These are phyloP conservation scores for Lepidurus couesii DNA, from an alignment of 1,140 invertebrate genomes.

Conservation along the genomic window DNA sequence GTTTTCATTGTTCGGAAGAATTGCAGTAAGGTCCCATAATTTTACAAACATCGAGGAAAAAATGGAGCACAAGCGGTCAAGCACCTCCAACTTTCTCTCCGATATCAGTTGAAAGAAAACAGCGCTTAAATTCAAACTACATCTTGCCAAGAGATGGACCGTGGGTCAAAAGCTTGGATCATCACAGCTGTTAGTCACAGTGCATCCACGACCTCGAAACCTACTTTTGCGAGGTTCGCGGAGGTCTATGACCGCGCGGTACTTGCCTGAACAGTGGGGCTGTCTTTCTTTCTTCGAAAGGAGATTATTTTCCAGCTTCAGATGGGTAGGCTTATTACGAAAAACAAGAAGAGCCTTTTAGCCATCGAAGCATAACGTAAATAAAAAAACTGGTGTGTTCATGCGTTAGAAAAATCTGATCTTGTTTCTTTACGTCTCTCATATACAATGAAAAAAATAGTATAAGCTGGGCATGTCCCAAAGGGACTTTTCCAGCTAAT, in stretches of 20 bases:
- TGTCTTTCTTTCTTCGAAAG: neutral
- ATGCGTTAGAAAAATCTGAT: neutral
- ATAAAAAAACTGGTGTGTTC: neutral
- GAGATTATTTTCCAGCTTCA: neutral
- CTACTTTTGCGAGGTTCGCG: neutral
- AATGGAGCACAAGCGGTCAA: conserved; percentile 14
- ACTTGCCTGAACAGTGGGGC: neutral
- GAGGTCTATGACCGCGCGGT: neutral
- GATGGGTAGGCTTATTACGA: too few species aligned
- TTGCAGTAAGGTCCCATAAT: neutral
- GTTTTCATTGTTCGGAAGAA: neutral
- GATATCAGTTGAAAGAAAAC: neutral
- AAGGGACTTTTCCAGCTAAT: too few species aligned
- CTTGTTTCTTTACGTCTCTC: too few species aligned
- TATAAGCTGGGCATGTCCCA: too few species aligned
- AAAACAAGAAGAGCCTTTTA: neutral
- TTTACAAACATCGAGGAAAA: neutral
- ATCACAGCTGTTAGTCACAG: neutral
- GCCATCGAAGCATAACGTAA: neutral
- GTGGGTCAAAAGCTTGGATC: neutral
- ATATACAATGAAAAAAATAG: too few species aligned
- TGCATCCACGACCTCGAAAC: conserved; percentile 17
- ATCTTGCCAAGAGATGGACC: neutral
- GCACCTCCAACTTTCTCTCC: neutral
- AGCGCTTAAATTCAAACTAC: neutral